A percentile compares a stretch with the other conserved stretches of the same genome.
These are phyloP conservation scores for Burhinus bistriatus DNA, from an alignment of 2,113 vertebrate species.

Conservation along the genomic window DNA sequence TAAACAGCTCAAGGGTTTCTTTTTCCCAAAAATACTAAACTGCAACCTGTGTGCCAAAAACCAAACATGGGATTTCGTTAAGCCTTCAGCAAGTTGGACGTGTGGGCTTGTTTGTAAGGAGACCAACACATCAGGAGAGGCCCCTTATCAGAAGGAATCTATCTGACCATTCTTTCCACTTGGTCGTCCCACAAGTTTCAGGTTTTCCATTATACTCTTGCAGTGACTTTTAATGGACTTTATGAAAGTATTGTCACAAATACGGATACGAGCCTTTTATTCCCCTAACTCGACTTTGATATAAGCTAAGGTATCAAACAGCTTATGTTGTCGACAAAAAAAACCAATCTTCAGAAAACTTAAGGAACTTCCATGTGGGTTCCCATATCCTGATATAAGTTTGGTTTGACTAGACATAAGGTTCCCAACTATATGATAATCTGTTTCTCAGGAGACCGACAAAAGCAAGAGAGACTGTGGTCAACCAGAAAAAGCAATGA, in stretches of 20 bases:
- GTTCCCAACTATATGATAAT: fast-evolving
- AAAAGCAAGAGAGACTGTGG: neutral
- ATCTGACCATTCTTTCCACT: neutral
- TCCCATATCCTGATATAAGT: neutral
- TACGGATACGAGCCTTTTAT: neutral
- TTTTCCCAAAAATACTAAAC: neutral
- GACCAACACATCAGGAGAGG: neutral
- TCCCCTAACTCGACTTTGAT: neutral
- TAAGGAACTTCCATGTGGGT: neutral
- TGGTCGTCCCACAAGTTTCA: neutral
- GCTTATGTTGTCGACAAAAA: neutral
- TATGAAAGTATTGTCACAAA: neutral
- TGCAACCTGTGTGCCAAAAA: fast-evolving
- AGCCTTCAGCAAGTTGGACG: neutral
- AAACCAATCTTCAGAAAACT: neutral
- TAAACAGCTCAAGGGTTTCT: neutral
- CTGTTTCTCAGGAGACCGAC: neutral
- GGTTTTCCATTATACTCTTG: neutral
- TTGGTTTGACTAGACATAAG: neutral
- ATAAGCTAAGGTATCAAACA: neutral
- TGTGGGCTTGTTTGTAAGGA: neutral
- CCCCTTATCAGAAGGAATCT: no score
- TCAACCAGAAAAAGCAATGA: neutral
- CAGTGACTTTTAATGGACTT: neutral
- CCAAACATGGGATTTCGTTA: fast-evolving